These are phyloP conservation scores for Sebastiscus tertius DNA, from an alignment of 2,797 vertebrate species.

Conservation along the genomic window DNA sequence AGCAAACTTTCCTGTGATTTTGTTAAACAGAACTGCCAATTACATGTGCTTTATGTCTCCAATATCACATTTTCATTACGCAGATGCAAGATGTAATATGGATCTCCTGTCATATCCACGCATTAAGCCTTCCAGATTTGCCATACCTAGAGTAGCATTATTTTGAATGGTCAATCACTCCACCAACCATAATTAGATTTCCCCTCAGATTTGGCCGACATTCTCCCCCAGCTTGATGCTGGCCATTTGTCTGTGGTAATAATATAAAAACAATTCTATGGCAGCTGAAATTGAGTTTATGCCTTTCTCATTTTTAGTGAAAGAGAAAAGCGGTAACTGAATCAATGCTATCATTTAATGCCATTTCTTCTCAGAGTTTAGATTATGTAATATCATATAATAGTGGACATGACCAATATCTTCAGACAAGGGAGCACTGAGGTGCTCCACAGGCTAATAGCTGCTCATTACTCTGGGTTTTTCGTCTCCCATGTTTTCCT, in stretches of 20 bases:
- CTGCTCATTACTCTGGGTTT: constrained; percentile 64
- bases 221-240: constrained; percentile 64
- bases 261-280: constrained; percentile 75
- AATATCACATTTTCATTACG: constrained; percentile 82
- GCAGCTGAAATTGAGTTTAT: constrained; percentile 74
- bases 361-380: constrained; percentile 58
- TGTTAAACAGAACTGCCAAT: constrained; percentile 75
- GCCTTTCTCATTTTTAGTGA: constrained; percentile 76
- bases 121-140: constrained; percentile 64
- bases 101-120: constrained; percentile 67
- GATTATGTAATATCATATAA: constrained; percentile 69
- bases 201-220: constrained; percentile 57
- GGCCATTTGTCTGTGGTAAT: constrained; percentile 76
- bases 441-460: constrained; percentile 48
- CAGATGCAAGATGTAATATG: constrained; percentile 73
- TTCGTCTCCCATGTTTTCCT: constrained; percentile 23
- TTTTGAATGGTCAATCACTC: constrained; percentile 77
- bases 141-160: constrained; percentile 72
- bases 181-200: constrained; percentile 63
- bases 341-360: constrained; percentile 67
- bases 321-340: constrained; percentile 67
- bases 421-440: constrained; percentile 43
- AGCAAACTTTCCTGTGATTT: constrained; percentile 45
- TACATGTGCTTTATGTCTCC: constrained; percentile 79
- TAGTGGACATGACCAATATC: constrained; percentile 58